Percentiles rank a stretch among this genome's conserved stretches.
These are phyloP conservation scores for Cynaeus angustus DNA, from an alignment of 2,888 invertebrate genomes.

Conservation along the genomic window DNA sequence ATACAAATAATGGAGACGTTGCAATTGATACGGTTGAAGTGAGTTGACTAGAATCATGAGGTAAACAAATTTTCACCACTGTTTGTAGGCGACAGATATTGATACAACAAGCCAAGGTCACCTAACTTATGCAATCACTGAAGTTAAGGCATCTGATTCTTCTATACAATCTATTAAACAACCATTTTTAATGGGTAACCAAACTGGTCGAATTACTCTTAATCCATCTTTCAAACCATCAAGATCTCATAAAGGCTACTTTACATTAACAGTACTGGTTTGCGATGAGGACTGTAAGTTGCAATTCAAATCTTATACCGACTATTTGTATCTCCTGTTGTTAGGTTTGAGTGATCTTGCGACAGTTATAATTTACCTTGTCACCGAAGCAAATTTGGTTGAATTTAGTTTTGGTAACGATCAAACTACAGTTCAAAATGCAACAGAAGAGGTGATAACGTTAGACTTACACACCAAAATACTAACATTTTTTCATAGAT, in stretches of 20 bases:
- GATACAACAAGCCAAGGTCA: conserved; percentile 59
- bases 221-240: conserved; percentile 63
- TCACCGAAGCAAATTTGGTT: conserved; percentile 75
- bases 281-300: neutral
- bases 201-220: neutral
- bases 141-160: neutral
- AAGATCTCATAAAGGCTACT: conserved; percentile 61
- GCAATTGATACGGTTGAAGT: neutral
- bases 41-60: neutral
- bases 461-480: neutral
- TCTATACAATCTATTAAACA: neutral
- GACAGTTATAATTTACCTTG: conserved; percentile 75
- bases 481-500: neutral
- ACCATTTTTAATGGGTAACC: neutral
- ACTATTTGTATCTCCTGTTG: too few species aligned
- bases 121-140: conserved; percentile 46
- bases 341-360: conserved; percentile 63
- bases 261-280: neutral
- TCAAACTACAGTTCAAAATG: conserved; percentile 68
- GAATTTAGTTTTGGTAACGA: conserved; percentile 75
- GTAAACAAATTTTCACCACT: neutral
- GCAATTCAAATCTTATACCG: too few species aligned
- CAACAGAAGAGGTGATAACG: neutral
- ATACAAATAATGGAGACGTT: neutral
- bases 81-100: conserved; percentile 74